Conservation (phyloP, 2,888 invertebrate species). For the Lasioglossum oenotherae region DNA sequence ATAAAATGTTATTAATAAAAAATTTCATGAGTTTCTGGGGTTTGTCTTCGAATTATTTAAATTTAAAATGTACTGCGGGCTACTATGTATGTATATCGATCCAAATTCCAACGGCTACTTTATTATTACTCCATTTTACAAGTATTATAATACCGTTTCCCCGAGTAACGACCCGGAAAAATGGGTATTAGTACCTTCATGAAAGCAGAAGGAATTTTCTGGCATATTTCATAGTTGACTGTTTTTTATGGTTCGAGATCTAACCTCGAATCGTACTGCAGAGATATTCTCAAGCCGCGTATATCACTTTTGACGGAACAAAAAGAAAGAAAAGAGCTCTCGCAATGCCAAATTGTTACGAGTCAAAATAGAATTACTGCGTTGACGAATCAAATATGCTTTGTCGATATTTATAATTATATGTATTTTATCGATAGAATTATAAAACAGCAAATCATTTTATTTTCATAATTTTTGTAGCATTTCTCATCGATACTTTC, state of each 20-base stretch:
- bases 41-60: not conserved
- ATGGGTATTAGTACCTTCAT: not conserved
- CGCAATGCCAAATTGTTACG: not conserved
- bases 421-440: no score
- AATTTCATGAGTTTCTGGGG: not conserved
- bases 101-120: not conserved
- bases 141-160: not conserved
- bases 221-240: not conserved
- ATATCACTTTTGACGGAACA: constrained; percentile 1
- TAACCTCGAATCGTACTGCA: not conserved
- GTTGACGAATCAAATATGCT: not conserved
- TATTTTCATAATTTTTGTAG: not conserved
- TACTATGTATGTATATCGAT: not conserved
- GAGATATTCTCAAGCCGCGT: not conserved
- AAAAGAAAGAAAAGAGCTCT: not conserved
- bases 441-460: not conserved
- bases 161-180: not conserved
- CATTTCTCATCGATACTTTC: no score
- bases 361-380: not conserved
- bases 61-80: not conserved
- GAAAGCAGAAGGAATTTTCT: not conserved
- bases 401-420: not conserved
- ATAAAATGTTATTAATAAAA: not conserved
- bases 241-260: not conserved
- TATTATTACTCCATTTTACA: not conserved